Conservation (phyloP, 1,140 invertebrate species). For the Centruroides vittatus region DNA sequence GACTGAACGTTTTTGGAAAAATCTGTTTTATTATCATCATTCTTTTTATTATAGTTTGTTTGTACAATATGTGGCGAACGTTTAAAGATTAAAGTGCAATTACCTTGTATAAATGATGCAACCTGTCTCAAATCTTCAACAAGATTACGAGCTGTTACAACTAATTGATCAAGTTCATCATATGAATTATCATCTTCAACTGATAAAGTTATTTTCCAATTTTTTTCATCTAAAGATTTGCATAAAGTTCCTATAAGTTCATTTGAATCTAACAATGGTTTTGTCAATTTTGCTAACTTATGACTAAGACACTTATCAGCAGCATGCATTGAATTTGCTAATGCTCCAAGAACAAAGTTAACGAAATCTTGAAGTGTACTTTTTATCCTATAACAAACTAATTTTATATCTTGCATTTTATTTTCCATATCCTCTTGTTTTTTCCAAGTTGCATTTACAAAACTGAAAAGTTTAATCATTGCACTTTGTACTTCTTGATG, state of each 20-base stretch:
- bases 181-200: constrained; percentile 6
- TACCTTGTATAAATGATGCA: constrained; percentile 77
- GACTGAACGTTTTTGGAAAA: constrained; percentile 8
- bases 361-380: constrained; percentile 66
- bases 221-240: constrained; percentile 52
- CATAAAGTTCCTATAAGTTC: constrained; percentile 58
- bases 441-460: constrained; percentile 66
- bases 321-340: constrained; percentile 72
- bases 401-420: constrained; percentile 53
- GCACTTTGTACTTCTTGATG: constrained; percentile 42
- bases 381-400: constrained; percentile 53
- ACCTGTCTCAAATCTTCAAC: constrained; percentile 74
- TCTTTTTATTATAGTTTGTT: no score
- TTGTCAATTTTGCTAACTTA: constrained; percentile 41
- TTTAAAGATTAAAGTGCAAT: constrained; percentile 63
- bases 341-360: constrained; percentile 69
- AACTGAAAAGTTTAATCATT: constrained; percentile 46
- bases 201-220: constrained; percentile 48
- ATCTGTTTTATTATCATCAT: no score
- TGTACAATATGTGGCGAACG: constrained; percentile 2
- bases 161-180: constrained; percentile 75
- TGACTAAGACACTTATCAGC: constrained; percentile 49
- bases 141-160: constrained; percentile 65
- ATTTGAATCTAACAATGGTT: constrained; percentile 61
- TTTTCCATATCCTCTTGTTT: constrained; percentile 52